Percentiles rank a stretch among this genome's conserved stretches.
Evolutionary conservation across 2,797 vertebrate species (phyloP).

Genomic region (Melopsittacus undulatus): DNA sequence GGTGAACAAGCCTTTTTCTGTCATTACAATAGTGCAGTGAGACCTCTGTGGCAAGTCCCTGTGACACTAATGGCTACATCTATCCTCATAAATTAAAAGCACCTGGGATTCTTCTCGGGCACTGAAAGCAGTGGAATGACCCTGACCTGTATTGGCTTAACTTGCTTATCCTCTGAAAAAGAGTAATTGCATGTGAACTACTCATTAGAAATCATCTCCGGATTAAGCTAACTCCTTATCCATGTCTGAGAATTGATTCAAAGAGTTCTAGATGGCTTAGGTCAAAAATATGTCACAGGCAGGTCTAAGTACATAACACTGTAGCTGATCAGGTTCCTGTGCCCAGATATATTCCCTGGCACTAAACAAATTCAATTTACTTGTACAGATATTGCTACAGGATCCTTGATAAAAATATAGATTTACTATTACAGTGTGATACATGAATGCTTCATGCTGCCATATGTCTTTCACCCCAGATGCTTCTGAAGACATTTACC

Average conservation of each 20-base stretch:
- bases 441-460: neutral
- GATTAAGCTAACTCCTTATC: constrained; percentile 22
- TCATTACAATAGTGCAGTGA: neutral
- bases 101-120: neutral
- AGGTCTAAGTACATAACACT: neutral
- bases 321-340: neutral
- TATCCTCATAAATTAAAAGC: neutral
- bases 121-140: neutral
- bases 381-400: neutral
- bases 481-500: neutral
- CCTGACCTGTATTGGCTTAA: neutral
- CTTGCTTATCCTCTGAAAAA: constrained; percentile 35
- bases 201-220: constrained; percentile 33
- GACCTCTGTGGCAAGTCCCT: neutral
- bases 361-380: constrained; percentile 6
- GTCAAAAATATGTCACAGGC: neutral
- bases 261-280: neutral
- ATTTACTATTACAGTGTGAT: neutral
- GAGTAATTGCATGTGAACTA: constrained; percentile 13
- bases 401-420: neutral
- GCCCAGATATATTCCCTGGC: neutral
- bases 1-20: neutral
- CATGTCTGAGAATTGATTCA: constrained; percentile 19
- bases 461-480: neutral
- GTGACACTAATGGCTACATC: neutral